phyloP scores from a whole-genome alignment of 2,888 invertebrate genomes.

The Ormyrus labotus region DNA sequence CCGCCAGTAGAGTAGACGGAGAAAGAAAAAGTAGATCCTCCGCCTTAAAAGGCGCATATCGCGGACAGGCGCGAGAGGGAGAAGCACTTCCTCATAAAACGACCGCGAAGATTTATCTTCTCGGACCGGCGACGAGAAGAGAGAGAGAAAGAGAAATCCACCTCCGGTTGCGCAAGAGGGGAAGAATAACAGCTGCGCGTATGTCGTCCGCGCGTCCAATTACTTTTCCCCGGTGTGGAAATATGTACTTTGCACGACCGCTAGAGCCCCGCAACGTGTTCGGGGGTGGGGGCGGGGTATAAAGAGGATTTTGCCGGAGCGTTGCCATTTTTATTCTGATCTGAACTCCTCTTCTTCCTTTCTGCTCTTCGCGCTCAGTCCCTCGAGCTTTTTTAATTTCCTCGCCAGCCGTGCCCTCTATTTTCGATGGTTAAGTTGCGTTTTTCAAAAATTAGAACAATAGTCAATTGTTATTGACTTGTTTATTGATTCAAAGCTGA shows the following conservation, averaged over 20 bases:
- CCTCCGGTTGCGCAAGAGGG: slow-evolving; percentile 53
- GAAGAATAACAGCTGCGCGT: slow-evolving; percentile 67
- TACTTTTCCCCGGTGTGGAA: slow-evolving; percentile 69
- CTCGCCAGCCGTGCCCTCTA: too few species aligned
- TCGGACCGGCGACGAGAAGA: slow-evolving; percentile 61
- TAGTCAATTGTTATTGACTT: too few species aligned
- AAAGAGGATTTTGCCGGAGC: slow-evolving; percentile 52
- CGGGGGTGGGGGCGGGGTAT: not conserved
- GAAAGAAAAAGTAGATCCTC: slow-evolving; percentile 42
- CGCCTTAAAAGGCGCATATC: slow-evolving; percentile 57
- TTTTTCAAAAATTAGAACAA: too few species aligned
- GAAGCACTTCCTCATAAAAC: slow-evolving; percentile 63
- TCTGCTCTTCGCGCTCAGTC: too few species aligned
- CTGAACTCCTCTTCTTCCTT: slow-evolving; percentile 26
- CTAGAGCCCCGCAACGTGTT: slow-evolving; percentile 38
- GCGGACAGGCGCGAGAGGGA: slow-evolving; percentile 31
- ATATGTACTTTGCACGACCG: slow-evolving; percentile 64
- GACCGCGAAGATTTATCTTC: slow-evolving; percentile 69
- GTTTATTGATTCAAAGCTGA: too few species aligned
- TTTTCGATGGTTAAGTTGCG: too few species aligned
- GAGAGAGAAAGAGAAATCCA: slow-evolving; percentile 57
- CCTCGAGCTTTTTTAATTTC: too few species aligned
- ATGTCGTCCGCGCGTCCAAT: slow-evolving; percentile 69
- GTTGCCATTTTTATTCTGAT: slow-evolving; percentile 54
- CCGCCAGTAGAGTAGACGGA: not conserved